These are phyloP conservation scores for Microchirus variegatus DNA, from an alignment of 2,797 vertebrate species.

Conservation along the genomic window DNA sequence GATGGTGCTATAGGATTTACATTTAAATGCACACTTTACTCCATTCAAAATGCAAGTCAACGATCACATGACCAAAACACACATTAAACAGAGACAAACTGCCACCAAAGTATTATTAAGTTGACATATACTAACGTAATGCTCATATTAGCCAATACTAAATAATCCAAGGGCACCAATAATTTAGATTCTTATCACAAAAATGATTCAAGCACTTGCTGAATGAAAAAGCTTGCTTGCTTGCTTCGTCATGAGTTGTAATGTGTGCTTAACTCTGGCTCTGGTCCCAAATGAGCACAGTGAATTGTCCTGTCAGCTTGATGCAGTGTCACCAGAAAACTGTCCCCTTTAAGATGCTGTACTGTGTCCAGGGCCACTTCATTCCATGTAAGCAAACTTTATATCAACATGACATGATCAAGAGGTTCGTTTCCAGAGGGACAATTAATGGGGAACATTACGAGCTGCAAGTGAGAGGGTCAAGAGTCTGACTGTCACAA, in stretches of 20 bases:
- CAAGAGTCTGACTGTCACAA: conserved; percentile 21
- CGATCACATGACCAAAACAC: too few species aligned
- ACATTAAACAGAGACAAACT: too few species aligned
- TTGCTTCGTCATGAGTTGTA: background rate
- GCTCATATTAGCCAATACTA: too few species aligned
- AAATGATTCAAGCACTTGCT: too few species aligned
- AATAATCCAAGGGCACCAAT: too few species aligned
- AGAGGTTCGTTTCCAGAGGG: conserved; percentile 23
- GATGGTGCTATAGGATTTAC: conserved; percentile 21
- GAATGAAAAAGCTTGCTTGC: too few species aligned
- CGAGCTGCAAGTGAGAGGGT: conserved; percentile 16
- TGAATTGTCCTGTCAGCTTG: background rate
- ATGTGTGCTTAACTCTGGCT: background rate
- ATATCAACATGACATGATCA: conserved; percentile 5
- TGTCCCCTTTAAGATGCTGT: background rate
- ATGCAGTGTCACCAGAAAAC: background rate
- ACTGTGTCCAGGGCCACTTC: background rate
- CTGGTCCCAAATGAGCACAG: background rate
- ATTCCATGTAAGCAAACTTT: conserved; percentile 1
- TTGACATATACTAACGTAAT: too few species aligned
- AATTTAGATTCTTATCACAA: too few species aligned
- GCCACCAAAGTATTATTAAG: too few species aligned
- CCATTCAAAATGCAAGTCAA: background rate
- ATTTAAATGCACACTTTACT: background rate
- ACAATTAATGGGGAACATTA: conserved; percentile 10